Percentiles rank a stretch among this genome's conserved stretches.
phyloP scores from a whole-genome alignment of 2,797 vertebrate genomes.

The Pipistrellus nathusii region DNA sequence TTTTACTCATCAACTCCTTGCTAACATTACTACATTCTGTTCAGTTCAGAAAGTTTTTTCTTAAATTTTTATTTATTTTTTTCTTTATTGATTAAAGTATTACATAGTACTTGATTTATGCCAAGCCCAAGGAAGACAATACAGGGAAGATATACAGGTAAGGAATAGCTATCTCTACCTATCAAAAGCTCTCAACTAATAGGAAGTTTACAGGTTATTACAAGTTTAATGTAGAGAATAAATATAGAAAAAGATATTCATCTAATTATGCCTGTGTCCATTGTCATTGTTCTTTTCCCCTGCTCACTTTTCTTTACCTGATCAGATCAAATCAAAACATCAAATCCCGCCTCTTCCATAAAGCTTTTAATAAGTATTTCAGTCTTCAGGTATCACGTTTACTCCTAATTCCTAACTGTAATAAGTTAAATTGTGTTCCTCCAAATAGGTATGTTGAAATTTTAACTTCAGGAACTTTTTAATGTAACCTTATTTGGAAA shows the following conservation, averaged over 20 bases:
- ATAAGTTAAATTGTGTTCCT: neutral
- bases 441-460: neutral
- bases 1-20: neutral
- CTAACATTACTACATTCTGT: neutral
- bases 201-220: neutral
- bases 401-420: neutral
- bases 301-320: neutral
- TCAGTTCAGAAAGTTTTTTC: conserved; percentile 13
- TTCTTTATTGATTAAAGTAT: no score
- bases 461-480: neutral
- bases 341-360: neutral
- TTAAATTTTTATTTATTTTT: no score
- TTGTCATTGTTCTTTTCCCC: neutral
- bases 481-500: conserved; percentile 26
- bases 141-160: neutral
- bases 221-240: neutral
- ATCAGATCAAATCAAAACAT: conserved; percentile 13
- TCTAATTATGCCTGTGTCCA: neutral
- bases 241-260: neutral
- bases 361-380: neutral
- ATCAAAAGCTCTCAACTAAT: neutral
- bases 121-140: neutral
- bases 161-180: neutral
- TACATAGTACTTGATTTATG: neutral
- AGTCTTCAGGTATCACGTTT: neutral